Evolutionary conservation across 2,113 vertebrate species (phyloP).

Genomic region (Cathartes aura): DNA sequence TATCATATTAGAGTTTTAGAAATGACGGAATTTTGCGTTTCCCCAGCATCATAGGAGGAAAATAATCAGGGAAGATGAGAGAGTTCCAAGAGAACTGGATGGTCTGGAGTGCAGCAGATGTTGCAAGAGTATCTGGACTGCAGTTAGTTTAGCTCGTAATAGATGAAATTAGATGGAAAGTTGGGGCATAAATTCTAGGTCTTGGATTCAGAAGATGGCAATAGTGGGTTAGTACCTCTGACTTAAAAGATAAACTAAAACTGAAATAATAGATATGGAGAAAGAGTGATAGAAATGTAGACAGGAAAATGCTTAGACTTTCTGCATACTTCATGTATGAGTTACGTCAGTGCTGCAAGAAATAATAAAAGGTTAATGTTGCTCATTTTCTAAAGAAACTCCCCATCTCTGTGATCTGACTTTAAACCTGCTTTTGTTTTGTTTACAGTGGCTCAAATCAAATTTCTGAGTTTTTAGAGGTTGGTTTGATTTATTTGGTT

Average conservation of each 20-base stretch:
- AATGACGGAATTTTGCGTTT: rapidly evolving
- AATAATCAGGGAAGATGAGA: not conserved
- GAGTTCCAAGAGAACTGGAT: not conserved
- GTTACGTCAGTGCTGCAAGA: not conserved
- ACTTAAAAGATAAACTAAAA: not conserved
- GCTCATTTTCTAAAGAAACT: not conserved
- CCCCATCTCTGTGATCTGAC: not conserved
- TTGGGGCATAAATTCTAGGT: not conserved
- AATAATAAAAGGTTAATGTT: not conserved
- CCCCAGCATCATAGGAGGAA: not conserved
- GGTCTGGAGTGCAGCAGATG: not conserved
- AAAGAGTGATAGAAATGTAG: not conserved
- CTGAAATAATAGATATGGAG: not conserved
- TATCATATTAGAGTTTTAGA: not conserved
- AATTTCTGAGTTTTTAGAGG: not conserved
- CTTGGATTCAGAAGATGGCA: not conserved
- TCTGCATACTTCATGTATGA: not conserved
- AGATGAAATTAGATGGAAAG: not conserved
- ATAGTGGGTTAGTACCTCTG: not conserved
- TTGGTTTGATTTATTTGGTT: not conserved
- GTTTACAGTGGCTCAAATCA: not conserved
- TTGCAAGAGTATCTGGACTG: not conserved
- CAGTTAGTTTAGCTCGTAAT: not conserved
- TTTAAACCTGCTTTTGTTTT: not conserved
- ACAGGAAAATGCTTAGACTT: not conserved